phyloP scores from a whole-genome alignment of 2,113 vertebrate species.

The Lophochroa leadbeateri region DNA sequence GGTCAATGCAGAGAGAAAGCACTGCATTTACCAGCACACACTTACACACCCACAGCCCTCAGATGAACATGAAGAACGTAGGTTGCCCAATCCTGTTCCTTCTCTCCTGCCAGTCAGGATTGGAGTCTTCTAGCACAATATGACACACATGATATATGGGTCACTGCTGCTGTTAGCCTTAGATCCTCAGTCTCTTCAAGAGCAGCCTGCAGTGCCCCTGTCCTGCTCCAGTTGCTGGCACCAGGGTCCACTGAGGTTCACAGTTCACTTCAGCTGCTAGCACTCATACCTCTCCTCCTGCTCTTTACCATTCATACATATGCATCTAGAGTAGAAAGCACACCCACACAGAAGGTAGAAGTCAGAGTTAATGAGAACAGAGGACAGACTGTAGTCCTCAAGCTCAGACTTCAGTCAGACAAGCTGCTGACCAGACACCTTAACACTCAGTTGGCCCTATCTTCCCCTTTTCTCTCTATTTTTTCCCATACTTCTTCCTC shows the following conservation, averaged over 20 bases:
- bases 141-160: fast-evolving
- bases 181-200: neutral
- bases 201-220: neutral
- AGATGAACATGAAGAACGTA: neutral
- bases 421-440: neutral
- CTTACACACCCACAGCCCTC: neutral
- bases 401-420: neutral
- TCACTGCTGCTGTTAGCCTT: neutral
- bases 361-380: neutral
- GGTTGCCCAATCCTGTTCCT: neutral
- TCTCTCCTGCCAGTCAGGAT: neutral
- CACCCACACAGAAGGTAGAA: neutral
- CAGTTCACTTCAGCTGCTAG: neutral
- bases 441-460: neutral
- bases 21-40: neutral
- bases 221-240: neutral
- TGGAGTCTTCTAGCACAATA: neutral
- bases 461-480: neutral
- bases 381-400: neutral
- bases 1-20: neutral
- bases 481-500: neutral
- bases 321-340: neutral
- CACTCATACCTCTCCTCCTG: neutral
- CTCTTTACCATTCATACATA: neutral
- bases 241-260: neutral